phyloP scores from a whole-genome alignment of 2,797 vertebrate genomes.

The Notoglanidium macrostoma region DNA sequence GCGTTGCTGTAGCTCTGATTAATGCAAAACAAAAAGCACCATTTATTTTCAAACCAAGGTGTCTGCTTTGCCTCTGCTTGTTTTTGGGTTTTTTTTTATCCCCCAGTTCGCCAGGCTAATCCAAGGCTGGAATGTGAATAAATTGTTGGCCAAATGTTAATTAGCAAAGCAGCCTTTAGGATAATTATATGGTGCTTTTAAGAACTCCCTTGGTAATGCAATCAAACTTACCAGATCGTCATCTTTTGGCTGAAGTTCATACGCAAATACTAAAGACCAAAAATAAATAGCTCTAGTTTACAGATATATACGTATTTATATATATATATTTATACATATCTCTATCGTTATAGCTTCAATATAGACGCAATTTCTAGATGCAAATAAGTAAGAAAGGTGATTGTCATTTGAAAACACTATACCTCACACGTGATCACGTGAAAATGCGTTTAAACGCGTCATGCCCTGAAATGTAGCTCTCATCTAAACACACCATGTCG shows the following conservation, averaged over 20 bases:
- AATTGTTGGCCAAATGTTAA: slow-evolving; percentile 32
- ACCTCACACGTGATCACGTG: not conserved
- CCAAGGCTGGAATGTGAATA: slow-evolving; percentile 32
- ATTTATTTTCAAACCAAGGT: slow-evolving; percentile 53
- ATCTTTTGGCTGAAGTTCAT: not conserved
- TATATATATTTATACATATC: too few species aligned
- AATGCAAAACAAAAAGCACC: slow-evolving; percentile 57
- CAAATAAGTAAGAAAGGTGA: not conserved
- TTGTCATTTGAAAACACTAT: not conserved
- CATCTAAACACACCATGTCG: not conserved
- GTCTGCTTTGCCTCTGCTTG: not conserved
- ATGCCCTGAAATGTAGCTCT: not conserved
- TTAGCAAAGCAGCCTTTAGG: slow-evolving; percentile 17
- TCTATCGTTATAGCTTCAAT: not conserved
- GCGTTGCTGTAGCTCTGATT: slow-evolving; percentile 63
- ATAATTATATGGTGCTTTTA: slow-evolving; percentile 25
- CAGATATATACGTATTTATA: too few species aligned
- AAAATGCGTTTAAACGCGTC: not conserved
- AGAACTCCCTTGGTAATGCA: not conserved
- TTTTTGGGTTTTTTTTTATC: not conserved
- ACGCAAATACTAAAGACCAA: not conserved
- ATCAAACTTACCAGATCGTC: not conserved
- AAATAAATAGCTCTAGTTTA: not conserved
- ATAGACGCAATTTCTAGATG: not conserved
- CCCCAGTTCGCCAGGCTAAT: slow-evolving; percentile 19